Conservation (phyloP, 2,113 vertebrate species). For the Rhodinocichla rosea region DNA sequence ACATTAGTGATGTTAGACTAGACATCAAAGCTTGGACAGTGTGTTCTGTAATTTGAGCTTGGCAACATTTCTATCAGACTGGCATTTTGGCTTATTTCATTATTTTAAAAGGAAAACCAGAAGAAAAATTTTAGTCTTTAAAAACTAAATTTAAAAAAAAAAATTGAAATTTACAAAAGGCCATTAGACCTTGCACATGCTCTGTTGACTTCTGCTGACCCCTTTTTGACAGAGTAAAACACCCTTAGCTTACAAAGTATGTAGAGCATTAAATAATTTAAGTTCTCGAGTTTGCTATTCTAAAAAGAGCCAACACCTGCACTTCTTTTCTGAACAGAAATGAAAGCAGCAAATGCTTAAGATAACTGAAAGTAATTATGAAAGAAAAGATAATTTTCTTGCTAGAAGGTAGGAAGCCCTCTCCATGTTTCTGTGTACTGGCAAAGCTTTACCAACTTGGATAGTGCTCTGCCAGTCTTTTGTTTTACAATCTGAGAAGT, state of each 20-base stretch:
- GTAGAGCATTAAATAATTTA: neutral
- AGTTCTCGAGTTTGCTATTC: neutral
- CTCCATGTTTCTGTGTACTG: neutral
- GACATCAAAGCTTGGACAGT: neutral
- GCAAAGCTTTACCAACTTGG: neutral
- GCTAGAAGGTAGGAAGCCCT: neutral
- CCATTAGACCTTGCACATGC: neutral
- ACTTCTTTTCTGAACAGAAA: neutral
- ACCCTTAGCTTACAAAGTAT: neutral
- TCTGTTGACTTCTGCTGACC: neutral
- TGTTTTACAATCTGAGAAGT: neutral
- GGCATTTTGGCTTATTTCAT: neutral
- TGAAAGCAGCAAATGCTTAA: neutral
- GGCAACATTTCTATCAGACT: neutral
- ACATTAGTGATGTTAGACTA: neutral
- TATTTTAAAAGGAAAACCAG: neutral
- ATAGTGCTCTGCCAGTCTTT: neutral
- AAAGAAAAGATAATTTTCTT: neutral
- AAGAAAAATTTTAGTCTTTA: neutral
- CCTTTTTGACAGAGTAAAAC: neutral
- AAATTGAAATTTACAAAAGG: neutral
- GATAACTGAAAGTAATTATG: neutral
- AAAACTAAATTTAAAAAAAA: neutral
- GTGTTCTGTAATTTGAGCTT: neutral
- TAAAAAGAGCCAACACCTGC: neutral